These are phyloP conservation scores for Crypturellus tataupa DNA, from an alignment of 2,797 vertebrate species.

Conservation along the genomic window DNA sequence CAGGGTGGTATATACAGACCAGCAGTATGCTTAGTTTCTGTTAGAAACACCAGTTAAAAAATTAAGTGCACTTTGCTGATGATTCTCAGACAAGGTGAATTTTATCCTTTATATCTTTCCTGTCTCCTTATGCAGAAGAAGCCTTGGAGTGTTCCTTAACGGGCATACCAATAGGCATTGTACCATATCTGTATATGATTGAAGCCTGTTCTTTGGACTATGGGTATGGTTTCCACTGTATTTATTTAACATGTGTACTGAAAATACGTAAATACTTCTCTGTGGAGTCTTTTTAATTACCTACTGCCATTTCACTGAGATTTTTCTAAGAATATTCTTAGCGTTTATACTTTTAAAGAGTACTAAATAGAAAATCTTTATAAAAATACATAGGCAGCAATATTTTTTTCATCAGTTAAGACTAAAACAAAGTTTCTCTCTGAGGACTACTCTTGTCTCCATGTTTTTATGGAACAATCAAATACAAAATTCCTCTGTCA, in stretches of 20 bases:
- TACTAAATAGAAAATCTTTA: background rate
- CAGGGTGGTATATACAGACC: rapidly evolving
- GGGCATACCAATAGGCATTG: rapidly evolving
- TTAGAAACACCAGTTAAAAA: background rate
- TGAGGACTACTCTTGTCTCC: background rate
- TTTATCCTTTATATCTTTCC: background rate
- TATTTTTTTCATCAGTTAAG: background rate
- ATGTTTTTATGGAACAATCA: background rate
- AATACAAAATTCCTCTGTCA: background rate
- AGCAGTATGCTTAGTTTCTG: rapidly evolving
- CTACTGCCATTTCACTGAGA: background rate
- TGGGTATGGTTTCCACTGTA: background rate
- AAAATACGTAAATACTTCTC: background rate
- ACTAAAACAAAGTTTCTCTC: background rate
- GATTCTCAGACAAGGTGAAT: rapidly evolving
- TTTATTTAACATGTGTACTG: background rate
- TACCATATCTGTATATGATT: background rate
- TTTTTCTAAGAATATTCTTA: background rate
- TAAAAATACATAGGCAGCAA: background rate
- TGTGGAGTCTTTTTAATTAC: background rate
- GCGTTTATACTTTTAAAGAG: background rate
- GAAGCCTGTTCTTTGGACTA: background rate
- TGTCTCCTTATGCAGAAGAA: background rate
- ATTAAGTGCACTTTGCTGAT: rapidly evolving
- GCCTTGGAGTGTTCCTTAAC: background rate